These are phyloP conservation scores for Xylocopa sonorina DNA, from an alignment of 1,140 invertebrate species.

Conservation along the genomic window DNA sequence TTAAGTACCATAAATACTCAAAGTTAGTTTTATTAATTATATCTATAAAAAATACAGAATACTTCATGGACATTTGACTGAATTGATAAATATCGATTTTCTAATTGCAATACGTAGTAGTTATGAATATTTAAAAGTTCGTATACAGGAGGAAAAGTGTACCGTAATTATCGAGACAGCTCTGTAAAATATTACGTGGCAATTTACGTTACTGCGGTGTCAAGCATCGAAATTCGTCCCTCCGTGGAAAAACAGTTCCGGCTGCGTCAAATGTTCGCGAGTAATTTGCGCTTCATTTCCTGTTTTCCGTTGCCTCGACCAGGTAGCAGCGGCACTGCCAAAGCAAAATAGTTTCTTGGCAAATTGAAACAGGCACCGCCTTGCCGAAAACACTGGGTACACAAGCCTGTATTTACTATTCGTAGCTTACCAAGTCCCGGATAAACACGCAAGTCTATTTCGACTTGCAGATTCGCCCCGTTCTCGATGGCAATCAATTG, in stretches of 20 bases:
- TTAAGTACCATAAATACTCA: too few species aligned
- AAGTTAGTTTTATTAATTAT: too few species aligned
- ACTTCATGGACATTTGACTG: too few species aligned
- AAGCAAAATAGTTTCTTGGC: conserved; percentile 29
- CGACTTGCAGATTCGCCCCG: conserved; percentile 26
- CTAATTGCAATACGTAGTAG: too few species aligned
- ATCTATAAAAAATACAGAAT: too few species aligned
- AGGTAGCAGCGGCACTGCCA: background rate
- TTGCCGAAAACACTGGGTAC: conserved; percentile 16
- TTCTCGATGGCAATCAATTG: conserved; percentile 6
- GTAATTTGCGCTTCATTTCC: conserved; percentile 28
- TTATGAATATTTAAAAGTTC: too few species aligned
- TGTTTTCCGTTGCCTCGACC: background rate
- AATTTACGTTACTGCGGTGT: background rate
- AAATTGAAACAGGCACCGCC: conserved; percentile 35
- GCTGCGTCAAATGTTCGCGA: background rate
- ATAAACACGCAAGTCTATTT: conserved; percentile 37
- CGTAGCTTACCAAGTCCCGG: conserved; percentile 19
- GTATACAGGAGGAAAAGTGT: too few species aligned
- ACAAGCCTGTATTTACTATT: conserved; percentile 12
- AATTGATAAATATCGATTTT: too few species aligned
- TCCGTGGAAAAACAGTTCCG: background rate
- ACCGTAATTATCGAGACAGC: too few species aligned
- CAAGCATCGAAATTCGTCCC: background rate
- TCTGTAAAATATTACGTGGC: background rate